A percentile compares a stretch with the other conserved stretches of the same genome.
Conservation (phyloP, 2,113 vertebrate genomes). For the Burhinus bistriatus region DNA sequence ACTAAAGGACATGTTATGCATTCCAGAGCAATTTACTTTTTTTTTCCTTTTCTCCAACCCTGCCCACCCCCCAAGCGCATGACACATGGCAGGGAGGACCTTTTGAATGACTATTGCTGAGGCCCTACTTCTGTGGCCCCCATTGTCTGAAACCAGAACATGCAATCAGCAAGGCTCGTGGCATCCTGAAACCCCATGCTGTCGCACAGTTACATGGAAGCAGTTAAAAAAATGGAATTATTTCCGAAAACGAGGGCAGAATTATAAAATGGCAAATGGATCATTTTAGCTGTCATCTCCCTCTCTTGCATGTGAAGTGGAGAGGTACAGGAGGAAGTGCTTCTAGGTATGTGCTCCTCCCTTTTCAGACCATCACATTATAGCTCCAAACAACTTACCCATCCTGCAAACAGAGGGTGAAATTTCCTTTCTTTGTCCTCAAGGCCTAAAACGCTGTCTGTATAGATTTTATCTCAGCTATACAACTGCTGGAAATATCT, state of each 20-base stretch:
- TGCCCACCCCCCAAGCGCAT: too few relatives aligned
- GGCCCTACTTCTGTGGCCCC: neutral
- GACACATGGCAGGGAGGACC: neutral
- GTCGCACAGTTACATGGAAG: neutral
- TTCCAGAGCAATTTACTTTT: neutral
- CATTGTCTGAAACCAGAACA: neutral
- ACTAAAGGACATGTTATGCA: neutral
- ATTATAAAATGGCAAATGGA: neutral
- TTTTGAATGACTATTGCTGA: neutral
- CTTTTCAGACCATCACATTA: neutral
- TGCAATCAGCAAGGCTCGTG: neutral
- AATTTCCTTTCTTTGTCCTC: neutral
- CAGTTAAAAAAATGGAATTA: neutral
- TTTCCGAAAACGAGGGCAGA: neutral
- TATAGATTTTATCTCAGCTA: neutral
- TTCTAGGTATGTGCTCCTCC: neutral
- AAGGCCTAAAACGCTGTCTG: rapidly evolving
- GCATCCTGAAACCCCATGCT: neutral
- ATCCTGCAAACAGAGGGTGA: neutral
- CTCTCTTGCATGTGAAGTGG: neutral
- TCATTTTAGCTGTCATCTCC: neutral
- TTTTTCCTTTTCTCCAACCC: too few relatives aligned
- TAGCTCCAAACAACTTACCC: neutral
- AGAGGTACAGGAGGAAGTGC: neutral
- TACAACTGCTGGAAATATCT: neutral